A percentile compares a stretch with the other conserved stretches of the same genome.
phyloP scores from a whole-genome alignment of 2,888 invertebrate genomes.

The Dasypogon diadema region DNA sequence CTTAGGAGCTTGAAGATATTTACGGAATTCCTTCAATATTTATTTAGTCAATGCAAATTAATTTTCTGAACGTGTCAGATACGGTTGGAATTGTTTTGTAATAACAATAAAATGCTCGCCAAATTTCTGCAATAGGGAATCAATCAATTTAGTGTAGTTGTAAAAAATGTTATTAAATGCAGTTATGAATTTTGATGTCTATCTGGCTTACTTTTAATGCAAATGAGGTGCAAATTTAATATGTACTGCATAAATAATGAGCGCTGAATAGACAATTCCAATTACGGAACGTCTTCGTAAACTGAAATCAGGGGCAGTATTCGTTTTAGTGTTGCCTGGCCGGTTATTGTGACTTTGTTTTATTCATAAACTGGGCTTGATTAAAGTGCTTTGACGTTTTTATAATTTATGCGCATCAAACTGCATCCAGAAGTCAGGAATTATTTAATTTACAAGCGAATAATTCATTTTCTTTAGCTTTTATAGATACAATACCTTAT shows the following conservation, averaged over 20 bases:
- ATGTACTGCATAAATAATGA: constrained; percentile 13
- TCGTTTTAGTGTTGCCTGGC: too few relatives aligned
- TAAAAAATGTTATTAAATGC: constrained; percentile 2
- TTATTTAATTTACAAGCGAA: too few relatives aligned
- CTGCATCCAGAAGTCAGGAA: too few relatives aligned
- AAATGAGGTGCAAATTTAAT: constrained; percentile 10
- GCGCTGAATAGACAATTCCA: constrained; percentile 6
- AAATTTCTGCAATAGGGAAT: constrained; percentile 8
- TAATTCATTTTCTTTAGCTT: too few relatives aligned
- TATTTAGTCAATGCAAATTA: constrained; percentile 8
- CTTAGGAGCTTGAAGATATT: constrained; percentile 6
- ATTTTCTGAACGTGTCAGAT: constrained; percentile 7
- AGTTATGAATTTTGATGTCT: neutral
- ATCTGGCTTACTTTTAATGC: constrained; percentile 4
- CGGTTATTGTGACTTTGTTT: too few relatives aligned
- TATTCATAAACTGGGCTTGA: too few relatives aligned
- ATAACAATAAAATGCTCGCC: constrained; percentile 18
- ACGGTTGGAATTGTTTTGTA: constrained; percentile 15
- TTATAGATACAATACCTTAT: too few relatives aligned
- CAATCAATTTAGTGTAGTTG: constrained; percentile 14
- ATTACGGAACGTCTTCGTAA: neutral
- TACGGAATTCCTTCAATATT: neutral
- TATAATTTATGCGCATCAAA: neutral
- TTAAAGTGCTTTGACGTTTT: too few relatives aligned
- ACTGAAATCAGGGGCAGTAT: neutral